Evolutionary conservation across 2,797 vertebrate species (phyloP), one percentile per base, ranked within the genome.

Genomic region (Lacerta bilineata): DNA sequence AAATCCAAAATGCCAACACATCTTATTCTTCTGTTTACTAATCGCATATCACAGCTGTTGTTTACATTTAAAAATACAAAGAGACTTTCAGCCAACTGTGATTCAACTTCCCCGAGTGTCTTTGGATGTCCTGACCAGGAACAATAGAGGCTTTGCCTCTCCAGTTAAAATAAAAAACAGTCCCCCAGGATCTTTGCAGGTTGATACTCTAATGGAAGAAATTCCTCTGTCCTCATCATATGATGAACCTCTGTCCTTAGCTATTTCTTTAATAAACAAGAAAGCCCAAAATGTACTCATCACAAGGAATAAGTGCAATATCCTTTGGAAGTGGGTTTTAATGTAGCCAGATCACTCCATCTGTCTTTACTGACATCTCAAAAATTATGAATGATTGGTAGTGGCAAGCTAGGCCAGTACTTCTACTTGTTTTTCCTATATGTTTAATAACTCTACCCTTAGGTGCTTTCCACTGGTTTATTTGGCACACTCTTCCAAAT

Each of bases 11-110:
- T 66, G 29, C 61, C 36, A 83, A 82, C 41, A 23, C 29, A 82
- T 64, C 27, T 29, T n/a, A 75, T 25, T 46, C 71, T 87, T 82
- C 29, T n/a, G 55, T 78, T 78, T 75, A 41, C n/a, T 15, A 41
- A 36, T 17, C 27, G 55, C 25, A 69, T n/a, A 68, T 87, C 6
- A 25, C 41, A 5, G 64, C n/a, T 76, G 64, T 83, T 71, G 83
- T 6, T 55, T 68, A 69, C 55, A 61, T 88, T 83, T 88, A 77
- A 77, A 77, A 69, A 83, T 78, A 83, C 39, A 55, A 15, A 55
- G 41, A 43, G 50, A 55, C 50, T 55, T 55, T 55, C 50, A 55
- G 50, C 50, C 50, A 55, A 15, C 50, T 15, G 50, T 55, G 50
- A 55, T 15, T 55, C 50, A 55, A 55, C 50, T 55, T 55, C 50